Conservation (phyloP, 2,888 invertebrate species). For the Leucophenga montana region DNA sequence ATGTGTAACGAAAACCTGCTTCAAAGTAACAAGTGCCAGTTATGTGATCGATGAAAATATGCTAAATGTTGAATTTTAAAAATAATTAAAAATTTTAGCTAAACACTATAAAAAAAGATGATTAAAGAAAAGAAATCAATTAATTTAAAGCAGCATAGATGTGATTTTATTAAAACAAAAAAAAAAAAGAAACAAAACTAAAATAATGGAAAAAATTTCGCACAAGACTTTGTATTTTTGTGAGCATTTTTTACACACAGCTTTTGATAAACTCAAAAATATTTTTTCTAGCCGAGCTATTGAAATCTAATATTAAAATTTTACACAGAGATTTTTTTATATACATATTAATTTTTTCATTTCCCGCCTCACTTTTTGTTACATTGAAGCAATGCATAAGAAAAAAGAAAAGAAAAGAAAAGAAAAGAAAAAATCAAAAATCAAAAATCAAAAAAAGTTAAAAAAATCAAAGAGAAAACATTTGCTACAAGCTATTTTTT, state of each 20-base stretch:
- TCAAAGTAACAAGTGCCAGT: conserved; percentile 65
- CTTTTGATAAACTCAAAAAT: conserved; percentile 14
- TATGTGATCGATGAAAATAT: conserved; percentile 57
- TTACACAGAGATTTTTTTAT: conserved; percentile 2
- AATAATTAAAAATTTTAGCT: conserved; percentile 33
- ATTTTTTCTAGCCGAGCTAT: neutral
- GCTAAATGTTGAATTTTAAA: conserved; percentile 52
- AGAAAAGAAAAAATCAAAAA: neutral
- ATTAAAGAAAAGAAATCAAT: neutral
- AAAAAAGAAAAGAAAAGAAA: conserved; percentile 6
- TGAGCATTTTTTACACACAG: conserved; percentile 18
- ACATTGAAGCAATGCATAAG: conserved; percentile 26
- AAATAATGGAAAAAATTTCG: neutral
- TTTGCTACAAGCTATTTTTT: neutral
- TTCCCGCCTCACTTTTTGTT: conserved; percentile 10
- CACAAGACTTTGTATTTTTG: neutral
- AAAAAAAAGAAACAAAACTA: neutral
- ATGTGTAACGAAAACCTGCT: conserved; percentile 46
- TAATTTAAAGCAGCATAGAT: conserved; percentile 10
- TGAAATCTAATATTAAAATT: conserved; percentile 4
- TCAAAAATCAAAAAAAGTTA: no score
- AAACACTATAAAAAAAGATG: neutral
- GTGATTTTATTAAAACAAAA: neutral
- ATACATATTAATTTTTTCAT: conserved; percentile 13
- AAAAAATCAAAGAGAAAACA: neutral